A percentile compares a stretch with the other conserved stretches of the same genome.
These are phyloP conservation scores for Pantherophis vulpinus DNA, from an alignment of 2,797 vertebrate species.

Conservation along the genomic window DNA sequence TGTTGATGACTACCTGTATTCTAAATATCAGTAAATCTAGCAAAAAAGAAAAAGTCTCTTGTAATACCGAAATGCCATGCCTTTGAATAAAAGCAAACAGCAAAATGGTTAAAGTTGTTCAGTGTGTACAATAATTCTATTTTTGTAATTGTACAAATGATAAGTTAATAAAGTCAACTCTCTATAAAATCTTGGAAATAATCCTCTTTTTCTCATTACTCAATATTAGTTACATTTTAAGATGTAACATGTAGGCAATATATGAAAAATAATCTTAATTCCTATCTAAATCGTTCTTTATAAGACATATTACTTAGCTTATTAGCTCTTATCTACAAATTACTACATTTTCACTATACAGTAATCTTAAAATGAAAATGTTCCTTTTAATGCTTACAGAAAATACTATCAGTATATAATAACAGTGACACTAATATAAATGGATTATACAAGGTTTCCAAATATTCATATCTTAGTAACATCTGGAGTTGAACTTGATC, in stretches of 20 bases:
- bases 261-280: neutral
- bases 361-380: neutral
- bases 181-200: neutral
- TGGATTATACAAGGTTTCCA: neutral
- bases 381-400: neutral
- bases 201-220: neutral
- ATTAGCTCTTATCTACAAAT: neutral
- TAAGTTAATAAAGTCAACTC: neutral
- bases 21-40: neutral
- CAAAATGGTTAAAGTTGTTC: neutral
- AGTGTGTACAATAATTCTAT: neutral
- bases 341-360: neutral
- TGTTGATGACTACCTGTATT: too few relatives aligned
- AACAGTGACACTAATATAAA: neutral
- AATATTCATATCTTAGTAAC: neutral
- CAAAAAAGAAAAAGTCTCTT: neutral
- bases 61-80: neutral
- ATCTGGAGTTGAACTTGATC: neutral
- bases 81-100: neutral
- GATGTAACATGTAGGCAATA: neutral
- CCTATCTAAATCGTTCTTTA: neutral
- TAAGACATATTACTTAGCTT: neutral
- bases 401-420: neutral
- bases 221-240: neutral
- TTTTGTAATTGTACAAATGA: neutral